Evolutionary conservation across 2,797 vertebrate genomes (phyloP).

Genomic region (Catamblyrhynchus diadema): DNA sequence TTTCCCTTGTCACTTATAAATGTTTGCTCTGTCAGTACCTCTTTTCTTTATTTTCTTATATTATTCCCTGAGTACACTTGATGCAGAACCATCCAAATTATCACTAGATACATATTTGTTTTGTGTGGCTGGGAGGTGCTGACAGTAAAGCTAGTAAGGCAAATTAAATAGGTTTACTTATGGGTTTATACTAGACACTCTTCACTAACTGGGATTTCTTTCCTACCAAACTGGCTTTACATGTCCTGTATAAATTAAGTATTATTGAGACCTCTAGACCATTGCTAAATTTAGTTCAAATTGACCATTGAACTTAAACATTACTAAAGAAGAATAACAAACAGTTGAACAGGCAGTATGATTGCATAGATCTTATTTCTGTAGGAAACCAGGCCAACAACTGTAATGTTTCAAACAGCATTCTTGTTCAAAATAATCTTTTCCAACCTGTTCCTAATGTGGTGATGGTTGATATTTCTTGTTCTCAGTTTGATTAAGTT

Average conservation of each 20-base stretch:
- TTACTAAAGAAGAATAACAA: not conserved
- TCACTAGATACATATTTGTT: not conserved
- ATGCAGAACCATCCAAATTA: not conserved
- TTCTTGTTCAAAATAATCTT: not conserved
- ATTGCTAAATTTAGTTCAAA: not conserved
- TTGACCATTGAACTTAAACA: not conserved
- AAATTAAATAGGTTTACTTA: not conserved
- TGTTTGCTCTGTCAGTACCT: not conserved
- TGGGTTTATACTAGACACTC: not conserved
- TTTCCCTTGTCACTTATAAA: not conserved
- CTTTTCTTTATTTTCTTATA: not conserved
- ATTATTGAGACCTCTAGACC: not conserved
- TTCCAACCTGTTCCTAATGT: not conserved
- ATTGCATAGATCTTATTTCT: not conserved
- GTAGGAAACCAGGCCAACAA: not conserved
- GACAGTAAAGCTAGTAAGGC: not conserved
- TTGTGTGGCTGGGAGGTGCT: not conserved
- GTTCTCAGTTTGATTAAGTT: not conserved
- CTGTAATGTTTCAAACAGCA: not conserved
- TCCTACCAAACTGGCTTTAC: not conserved
- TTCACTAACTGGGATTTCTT: not conserved
- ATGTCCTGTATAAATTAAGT: not conserved
- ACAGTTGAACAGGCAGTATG: not conserved
- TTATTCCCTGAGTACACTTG: not conserved
- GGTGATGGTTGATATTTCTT: not conserved